Evolutionary conservation across 1,140 invertebrate genomes (phyloP).

Genomic region (Bombus superbus): DNA sequence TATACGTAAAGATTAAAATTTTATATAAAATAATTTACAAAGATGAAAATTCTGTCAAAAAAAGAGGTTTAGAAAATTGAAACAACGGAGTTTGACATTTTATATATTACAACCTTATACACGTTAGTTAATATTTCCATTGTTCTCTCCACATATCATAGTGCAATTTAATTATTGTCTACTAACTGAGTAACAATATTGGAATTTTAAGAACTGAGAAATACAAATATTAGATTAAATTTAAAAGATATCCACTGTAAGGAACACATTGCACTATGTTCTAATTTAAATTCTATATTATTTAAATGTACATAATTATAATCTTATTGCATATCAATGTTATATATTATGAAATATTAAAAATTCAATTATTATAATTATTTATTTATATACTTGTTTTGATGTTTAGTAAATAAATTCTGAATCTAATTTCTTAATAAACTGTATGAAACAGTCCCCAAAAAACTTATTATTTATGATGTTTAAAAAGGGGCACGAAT

Average conservation of each 20-base stretch:
- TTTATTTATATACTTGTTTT: neutral
- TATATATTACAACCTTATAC: neutral
- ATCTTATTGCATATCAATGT: slow-evolving; percentile 11
- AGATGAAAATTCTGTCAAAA: neutral
- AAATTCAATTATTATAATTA: neutral
- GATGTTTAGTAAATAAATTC: slow-evolving; percentile 17
- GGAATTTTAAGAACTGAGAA: neutral
- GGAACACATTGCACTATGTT: neutral
- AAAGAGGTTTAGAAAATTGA: neutral
- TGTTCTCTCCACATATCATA: neutral
- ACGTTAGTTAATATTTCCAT: slow-evolving; percentile 4
- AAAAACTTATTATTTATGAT: neutral
- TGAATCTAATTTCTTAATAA: slow-evolving; percentile 29
- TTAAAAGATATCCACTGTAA: neutral
- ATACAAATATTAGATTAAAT: neutral
- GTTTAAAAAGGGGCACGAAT: slow-evolving; percentile 26
- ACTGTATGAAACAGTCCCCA: slow-evolving; percentile 24
- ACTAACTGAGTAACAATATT: neutral
- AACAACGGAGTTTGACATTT: neutral
- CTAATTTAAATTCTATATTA: neutral
- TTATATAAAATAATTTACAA: neutral
- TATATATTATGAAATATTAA: slow-evolving; percentile 19
- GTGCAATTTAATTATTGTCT: neutral
- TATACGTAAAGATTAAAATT: neutral
- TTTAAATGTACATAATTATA: slow-evolving; percentile 14